Evolutionary conservation across 2,113 vertebrate genomes (phyloP).

Genomic region (Chunga burmeisteri): DNA sequence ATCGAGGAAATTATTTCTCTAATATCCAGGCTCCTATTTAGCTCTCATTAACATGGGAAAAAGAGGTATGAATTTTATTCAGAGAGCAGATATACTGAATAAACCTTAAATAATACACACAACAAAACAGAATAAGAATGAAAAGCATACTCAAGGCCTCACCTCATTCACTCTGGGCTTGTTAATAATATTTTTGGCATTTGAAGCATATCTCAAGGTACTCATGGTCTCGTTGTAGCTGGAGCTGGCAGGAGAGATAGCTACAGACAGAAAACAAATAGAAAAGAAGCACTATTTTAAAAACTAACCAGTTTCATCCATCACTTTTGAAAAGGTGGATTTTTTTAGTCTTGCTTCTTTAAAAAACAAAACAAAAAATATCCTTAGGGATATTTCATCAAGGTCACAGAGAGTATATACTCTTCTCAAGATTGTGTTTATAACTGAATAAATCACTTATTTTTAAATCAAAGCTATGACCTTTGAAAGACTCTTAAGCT

Average conservation of each 20-base stretch:
- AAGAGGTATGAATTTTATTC: background rate
- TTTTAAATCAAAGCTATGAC: background rate
- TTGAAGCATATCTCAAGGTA: slow-evolving; percentile 94
- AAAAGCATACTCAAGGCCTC: slow-evolving; percentile 37
- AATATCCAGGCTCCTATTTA: background rate
- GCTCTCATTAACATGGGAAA: background rate
- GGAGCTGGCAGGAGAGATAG: slow-evolving; percentile 90
- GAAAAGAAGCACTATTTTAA: background rate
- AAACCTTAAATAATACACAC: background rate
- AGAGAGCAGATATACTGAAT: background rate
- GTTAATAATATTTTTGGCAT: slow-evolving; percentile 94
- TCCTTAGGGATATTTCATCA: background rate
- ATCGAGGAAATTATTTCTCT: background rate
- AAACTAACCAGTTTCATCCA: background rate
- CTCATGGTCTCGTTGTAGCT: slow-evolving; percentile 96
- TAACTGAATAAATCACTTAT: background rate
- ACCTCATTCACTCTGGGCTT: slow-evolving; percentile 97
- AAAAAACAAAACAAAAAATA: background rate
- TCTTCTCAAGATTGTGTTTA: background rate
- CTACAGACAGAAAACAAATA: slow-evolving; percentile 67
- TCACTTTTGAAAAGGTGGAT: background rate
- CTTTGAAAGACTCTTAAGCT: background rate
- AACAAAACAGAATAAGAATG: background rate
- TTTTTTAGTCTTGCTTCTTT: background rate
- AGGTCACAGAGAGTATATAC: background rate